Conservation (phyloP, 2,113 vertebrate genomes). For the Alces alces region DNA sequence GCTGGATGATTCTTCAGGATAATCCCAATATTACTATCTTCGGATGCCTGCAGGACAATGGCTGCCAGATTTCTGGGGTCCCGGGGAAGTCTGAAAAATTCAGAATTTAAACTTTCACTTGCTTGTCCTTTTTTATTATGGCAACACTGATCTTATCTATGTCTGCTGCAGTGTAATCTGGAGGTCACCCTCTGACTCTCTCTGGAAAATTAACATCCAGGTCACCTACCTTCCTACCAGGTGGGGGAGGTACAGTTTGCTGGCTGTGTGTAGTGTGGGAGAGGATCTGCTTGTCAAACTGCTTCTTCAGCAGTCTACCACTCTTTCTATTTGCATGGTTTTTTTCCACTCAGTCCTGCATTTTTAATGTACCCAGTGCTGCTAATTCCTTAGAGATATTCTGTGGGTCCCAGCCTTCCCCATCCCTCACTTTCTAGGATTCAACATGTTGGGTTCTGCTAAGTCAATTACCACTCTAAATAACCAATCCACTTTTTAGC, state of each 20-base stretch:
- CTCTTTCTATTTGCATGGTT: neutral
- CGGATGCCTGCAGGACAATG: neutral
- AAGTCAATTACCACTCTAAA: neutral
- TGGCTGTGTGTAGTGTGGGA: fast-evolving
- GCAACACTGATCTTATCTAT: neutral
- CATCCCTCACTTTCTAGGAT: neutral
- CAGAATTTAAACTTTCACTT: neutral
- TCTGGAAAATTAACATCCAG: neutral
- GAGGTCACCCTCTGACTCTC: neutral
- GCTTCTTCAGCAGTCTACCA: neutral
- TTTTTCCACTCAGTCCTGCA: neutral
- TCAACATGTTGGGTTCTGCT: neutral
- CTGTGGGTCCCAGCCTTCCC: neutral
- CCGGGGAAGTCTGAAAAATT: fast-evolving
- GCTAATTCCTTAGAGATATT: neutral
- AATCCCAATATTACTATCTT: neutral
- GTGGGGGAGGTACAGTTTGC: fast-evolving
- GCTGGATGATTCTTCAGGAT: neutral
- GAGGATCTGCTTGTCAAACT: neutral
- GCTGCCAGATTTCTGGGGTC: neutral
- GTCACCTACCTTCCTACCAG: no score
- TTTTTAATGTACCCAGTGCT: neutral
- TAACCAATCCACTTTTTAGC: neutral
- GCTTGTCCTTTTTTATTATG: neutral
- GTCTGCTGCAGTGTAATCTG: neutral